Evolutionary conservation across 2,113 vertebrate species (phyloP), one percentile per base, ranked within the genome.

Genomic region (Laterallus jamaicensis): DNA sequence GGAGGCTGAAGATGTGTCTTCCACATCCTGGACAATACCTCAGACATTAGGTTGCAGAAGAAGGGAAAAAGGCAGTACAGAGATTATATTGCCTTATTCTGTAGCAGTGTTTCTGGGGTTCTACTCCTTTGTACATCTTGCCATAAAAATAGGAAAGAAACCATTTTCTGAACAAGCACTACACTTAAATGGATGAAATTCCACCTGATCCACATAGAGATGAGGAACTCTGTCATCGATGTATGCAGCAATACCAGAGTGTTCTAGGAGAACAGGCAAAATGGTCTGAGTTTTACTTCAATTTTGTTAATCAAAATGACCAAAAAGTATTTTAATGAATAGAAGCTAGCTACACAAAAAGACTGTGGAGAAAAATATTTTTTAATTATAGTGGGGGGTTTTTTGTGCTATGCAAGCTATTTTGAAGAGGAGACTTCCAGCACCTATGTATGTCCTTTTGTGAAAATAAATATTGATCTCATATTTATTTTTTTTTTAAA

Each of bases 381-480:
- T 49, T 18, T 49, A 49, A 49, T 49, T 39, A 2, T 8, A 26
- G 19, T 2, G 11, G 15, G 44, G 58, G 40, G 42, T 78, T n/a
- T 40, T 31, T 1, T 2, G 26, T 66, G 31, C 40, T 58, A 71
- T 90, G 15, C 22, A 87, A 62, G 44, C 22, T 40, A 0, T 35
- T 22, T 69, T 75, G n/a, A 88, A 82, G 31, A 59, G 22, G 15
- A 69, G 9, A 39, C 1, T 75, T 81, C 32, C 11, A 50, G 4
- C 64, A 50, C 39, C 52, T 83, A 10, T 32, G 11, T 37, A 85
- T 56, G 31, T 63, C 35, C 25, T 85, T 35, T 79, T 73, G 32
- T 56, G 54, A 88, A 86, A 91, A 85, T 93, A 93, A 91, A 91
- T 86, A 93, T 90, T 87, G 79, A 93, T 88, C 32, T 59, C 22